These are phyloP conservation scores for Morpho achilles DNA, from an alignment of 2,888 invertebrate species.

Conservation along the genomic window DNA sequence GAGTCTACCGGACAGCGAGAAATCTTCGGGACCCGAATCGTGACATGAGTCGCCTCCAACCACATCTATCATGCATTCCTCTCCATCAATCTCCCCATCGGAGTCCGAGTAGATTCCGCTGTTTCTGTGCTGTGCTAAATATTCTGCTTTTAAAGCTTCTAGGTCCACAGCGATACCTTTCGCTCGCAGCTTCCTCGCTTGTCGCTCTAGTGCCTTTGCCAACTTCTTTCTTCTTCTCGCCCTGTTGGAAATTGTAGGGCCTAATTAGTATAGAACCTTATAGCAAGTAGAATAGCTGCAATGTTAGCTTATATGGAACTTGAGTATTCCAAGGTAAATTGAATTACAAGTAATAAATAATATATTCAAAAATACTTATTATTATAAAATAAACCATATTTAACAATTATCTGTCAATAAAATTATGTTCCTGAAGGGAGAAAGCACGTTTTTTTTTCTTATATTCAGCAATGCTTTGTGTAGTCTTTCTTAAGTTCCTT, in stretches of 20 bases:
- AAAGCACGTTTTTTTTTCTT: no score
- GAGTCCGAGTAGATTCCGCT: conserved; percentile 80
- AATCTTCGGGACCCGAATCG: conserved; percentile 82
- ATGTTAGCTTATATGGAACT: neutral
- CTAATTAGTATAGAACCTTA: conserved; percentile 75
- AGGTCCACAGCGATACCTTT: conserved; percentile 94
- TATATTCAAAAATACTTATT: no score
- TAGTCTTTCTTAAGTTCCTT: no score
- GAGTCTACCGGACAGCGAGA: conserved; percentile 78
- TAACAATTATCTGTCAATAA: no score
- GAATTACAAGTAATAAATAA: no score
- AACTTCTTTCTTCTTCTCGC: conserved; percentile 94
- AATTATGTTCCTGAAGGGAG: no score
- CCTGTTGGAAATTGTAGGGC: conserved; percentile 77
- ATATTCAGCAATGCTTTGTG: no score
- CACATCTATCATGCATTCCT: conserved; percentile 89
- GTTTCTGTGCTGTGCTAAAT: conserved; percentile 87
- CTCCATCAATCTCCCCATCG: conserved; percentile 80
- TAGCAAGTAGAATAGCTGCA: conserved; percentile 27
- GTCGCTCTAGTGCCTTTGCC: conserved; percentile 93
- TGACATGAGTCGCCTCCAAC: conserved; percentile 90
- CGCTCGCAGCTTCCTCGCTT: conserved; percentile 94
- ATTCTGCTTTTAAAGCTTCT: conserved; percentile 90
- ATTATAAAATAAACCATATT: no score
- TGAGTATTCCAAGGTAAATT: no score